Conservation (phyloP, 2,797 vertebrate species). For the Acanthurus lineatus region DNA sequence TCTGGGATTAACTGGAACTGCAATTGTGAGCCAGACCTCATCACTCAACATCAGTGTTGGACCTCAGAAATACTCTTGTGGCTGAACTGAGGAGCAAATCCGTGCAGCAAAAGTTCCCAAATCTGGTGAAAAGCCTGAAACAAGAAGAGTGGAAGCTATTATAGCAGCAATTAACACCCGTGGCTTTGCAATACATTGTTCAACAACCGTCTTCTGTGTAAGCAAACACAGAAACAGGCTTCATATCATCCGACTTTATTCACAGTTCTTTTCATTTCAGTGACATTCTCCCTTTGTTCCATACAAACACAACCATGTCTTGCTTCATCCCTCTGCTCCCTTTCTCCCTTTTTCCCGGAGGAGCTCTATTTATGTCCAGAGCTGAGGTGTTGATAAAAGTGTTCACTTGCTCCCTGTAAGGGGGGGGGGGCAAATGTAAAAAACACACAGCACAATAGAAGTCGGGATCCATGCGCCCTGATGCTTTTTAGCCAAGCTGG, state of each 20-base stretch:
- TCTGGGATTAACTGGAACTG: slow-evolving; percentile 1
- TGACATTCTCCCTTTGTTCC: slow-evolving; percentile 16
- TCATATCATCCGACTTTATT: background rate
- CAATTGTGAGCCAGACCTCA: background rate
- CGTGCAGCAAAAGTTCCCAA: slow-evolving; percentile 8
- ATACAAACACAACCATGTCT: slow-evolving; percentile 2
- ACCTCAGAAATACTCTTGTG: background rate
- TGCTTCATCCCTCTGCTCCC: background rate
- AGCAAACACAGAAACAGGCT: background rate
- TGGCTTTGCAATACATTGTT: background rate
- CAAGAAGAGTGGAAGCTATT: background rate
- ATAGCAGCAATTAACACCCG: background rate
- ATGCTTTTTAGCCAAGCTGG: slow-evolving; percentile 47
- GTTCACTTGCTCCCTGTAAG: slow-evolving; percentile 50
- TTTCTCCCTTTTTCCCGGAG: background rate
- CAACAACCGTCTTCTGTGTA: background rate
- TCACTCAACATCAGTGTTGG: background rate
- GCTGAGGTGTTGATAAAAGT: slow-evolving; percentile 60
- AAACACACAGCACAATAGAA: slow-evolving; percentile 63
- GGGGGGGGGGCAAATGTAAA: slow-evolving; percentile 62
- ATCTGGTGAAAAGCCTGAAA: background rate
- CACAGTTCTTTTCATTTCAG: slow-evolving; percentile 8
- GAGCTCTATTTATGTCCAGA: slow-evolving; percentile 47
- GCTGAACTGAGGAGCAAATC: background rate
- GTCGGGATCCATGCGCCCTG: slow-evolving; percentile 37